Evolutionary conservation across 2,888 invertebrate species (phyloP), one percentile per base, ranked within the genome.

Genomic region (Parnassius smintheus): DNA sequence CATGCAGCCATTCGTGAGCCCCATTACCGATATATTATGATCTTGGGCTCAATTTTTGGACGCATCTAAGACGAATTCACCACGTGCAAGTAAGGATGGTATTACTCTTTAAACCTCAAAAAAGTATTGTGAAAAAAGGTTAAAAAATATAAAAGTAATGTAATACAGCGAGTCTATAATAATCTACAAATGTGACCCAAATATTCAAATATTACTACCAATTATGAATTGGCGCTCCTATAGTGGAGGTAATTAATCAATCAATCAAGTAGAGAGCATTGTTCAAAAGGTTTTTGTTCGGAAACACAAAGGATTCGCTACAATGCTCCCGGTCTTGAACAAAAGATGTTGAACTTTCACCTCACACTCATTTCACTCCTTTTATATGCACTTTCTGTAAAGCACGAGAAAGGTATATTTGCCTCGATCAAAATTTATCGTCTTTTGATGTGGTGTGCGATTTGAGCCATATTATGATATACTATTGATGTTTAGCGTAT

Each of bases 171-270:
- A 3, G 25, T 25, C 25, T 25, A 57, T 9, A 0, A 3, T 44
- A 48, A 58, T 41, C 13, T 25, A 53, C 13, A 49, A 18, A 44
- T 35, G 25, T 55, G 59, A 59, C 59, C 59, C 41, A 50, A 13
- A 49, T 62, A 58, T 62, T 62, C n/a, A 22, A n/a, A 12, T 42
- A n/a, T 59, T 54, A 58, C 50, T 55, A 25, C 55, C 55, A 59
- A 63, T 63, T 63, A 59, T 25, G 50, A 55, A 55, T 50, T 67
- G 56, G 58, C 13, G 48, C 62, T 64, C 61, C 64, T 68, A 65
- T 69, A 75, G 73, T 73, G 75, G 71, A 80, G 75, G 80, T 83
- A 85, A 86, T 86, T 86, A 86, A 86, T 87, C 85, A 88, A 86
- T 86, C 85, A 81, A 83, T 84, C 78, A 72, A 48, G 68, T 69